Conservation (phyloP, 1,140 invertebrate genomes). For the Cotesia glomerata region DNA sequence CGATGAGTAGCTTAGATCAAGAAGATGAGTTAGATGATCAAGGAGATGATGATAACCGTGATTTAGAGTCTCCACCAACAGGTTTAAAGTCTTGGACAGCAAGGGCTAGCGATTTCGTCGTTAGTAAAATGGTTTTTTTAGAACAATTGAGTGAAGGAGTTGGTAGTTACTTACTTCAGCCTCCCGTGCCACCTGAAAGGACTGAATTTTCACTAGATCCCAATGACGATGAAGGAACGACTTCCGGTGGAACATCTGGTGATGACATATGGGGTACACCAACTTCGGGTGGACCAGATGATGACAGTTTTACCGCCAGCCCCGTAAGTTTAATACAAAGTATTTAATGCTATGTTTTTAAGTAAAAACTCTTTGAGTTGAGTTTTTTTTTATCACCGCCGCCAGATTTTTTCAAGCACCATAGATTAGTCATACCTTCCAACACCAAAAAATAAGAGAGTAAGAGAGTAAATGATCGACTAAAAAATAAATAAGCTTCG, state of each 20-base stretch:
- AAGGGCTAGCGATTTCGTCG: conserved; percentile 77
- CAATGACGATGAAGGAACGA: conserved; percentile 70
- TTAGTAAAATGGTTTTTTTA: conserved; percentile 79
- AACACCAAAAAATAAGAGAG: neutral
- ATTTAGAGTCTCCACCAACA: conserved; percentile 58
- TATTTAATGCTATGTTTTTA: conserved; percentile 1
- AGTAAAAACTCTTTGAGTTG: conserved; percentile 16
- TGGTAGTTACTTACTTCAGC: conserved; percentile 54
- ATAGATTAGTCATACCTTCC: conserved; percentile 24
- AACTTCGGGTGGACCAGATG: conserved; percentile 80
- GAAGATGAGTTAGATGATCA: conserved; percentile 65
- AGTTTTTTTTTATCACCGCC: neutral
- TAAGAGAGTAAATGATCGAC: neutral
- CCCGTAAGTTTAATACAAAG: conserved; percentile 50
- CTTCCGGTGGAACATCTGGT: conserved; percentile 78
- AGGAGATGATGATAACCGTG: conserved; percentile 47
- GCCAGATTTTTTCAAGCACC: conserved; percentile 6
- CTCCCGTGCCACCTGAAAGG: conserved; percentile 55
- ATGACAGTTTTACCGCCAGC: conserved; percentile 71
- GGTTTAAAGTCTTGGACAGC: conserved; percentile 74
- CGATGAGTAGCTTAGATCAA: conserved; percentile 77
- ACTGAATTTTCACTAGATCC: conserved; percentile 57
- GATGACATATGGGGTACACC: conserved; percentile 87
- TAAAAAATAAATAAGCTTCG: conserved; percentile 51
- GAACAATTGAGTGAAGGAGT: conserved; percentile 67